phyloP scores from a whole-genome alignment of 2,888 invertebrate genomes.

The Drosophila niveifrons region DNA sequence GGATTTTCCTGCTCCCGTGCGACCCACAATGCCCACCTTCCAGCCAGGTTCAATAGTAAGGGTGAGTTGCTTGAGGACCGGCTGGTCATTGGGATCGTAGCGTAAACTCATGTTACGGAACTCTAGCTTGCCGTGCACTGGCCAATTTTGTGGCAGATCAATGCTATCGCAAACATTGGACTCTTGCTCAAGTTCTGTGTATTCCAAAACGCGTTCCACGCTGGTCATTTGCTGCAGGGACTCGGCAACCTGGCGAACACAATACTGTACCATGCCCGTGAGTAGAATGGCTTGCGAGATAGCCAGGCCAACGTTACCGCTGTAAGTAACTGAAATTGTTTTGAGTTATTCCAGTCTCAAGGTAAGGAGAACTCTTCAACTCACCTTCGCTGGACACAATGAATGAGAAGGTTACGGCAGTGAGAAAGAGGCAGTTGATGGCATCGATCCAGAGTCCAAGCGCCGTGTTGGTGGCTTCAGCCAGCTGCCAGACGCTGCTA shows the following conservation, averaged over 20 bases:
- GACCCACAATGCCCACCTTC: conserved; percentile 92
- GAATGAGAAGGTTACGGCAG: conserved; percentile 88
- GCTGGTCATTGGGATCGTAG: conserved; percentile 87
- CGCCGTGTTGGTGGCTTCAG: conserved; percentile 85
- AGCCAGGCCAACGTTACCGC: conserved; percentile 90
- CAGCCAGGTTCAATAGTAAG: conserved; percentile 88
- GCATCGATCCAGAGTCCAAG: conserved; percentile 92
- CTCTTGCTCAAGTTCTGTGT: conserved; percentile 89
- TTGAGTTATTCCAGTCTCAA: background rate
- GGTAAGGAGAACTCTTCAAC: conserved; percentile 38
- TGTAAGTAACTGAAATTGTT: conserved; percentile 84
- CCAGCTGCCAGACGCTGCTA: conserved; percentile 83
- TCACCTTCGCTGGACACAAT: conserved; percentile 87
- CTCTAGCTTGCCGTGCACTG: conserved; percentile 87
- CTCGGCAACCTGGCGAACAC: conserved; percentile 89
- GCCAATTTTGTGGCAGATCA: conserved; percentile 88
- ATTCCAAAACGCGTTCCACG: conserved; percentile 90
- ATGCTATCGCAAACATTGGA: conserved; percentile 72
- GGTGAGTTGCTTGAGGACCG: conserved; percentile 91
- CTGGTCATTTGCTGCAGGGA: conserved; percentile 90
- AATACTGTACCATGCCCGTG: conserved; percentile 90
- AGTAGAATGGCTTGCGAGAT: conserved; percentile 89
- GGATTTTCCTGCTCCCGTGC: conserved; percentile 94
- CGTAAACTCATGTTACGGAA: conserved; percentile 87
- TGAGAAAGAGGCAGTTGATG: conserved; percentile 89